Evolutionary conservation across 2,113 vertebrate species (phyloP).

Genomic region (Neopipo cinnamomea): DNA sequence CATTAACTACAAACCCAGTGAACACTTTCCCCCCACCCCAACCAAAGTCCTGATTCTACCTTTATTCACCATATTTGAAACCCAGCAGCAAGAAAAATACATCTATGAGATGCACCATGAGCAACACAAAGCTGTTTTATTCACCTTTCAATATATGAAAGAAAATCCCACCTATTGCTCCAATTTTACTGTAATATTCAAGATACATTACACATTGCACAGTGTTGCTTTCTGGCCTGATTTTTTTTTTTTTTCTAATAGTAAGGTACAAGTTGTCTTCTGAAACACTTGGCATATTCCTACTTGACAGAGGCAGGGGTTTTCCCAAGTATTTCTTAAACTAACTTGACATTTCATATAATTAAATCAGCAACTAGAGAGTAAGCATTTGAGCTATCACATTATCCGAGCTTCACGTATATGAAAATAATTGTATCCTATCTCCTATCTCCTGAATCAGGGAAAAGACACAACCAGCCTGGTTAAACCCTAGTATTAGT

Average conservation of each 20-base stretch:
- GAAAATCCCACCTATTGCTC: not conserved
- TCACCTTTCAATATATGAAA: not conserved
- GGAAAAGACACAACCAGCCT: slow-evolving; percentile 13
- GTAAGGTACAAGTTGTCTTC: not conserved
- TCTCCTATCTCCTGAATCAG: not conserved
- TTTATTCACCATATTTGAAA: not conserved
- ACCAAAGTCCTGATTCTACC: not conserved
- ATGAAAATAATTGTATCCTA: slow-evolving; percentile 38
- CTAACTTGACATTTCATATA: slow-evolving; percentile 55
- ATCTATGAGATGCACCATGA: not conserved
- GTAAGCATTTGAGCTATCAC: slow-evolving; percentile 40
- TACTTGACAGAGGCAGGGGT: slow-evolving; percentile 17
- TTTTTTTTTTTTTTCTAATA: not conserved
- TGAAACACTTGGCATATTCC: not conserved
- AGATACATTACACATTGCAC: rapidly evolving
- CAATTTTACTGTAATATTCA: not conserved
- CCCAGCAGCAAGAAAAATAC: not conserved
- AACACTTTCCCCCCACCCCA: rapidly evolving
- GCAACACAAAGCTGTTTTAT: not conserved
- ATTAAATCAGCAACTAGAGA: slow-evolving; percentile 47
- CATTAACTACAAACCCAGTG: not conserved
- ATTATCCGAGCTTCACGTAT: not conserved
- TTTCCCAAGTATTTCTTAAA: slow-evolving; percentile 39
- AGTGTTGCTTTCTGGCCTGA: not conserved
- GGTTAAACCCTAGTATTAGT: slow-evolving; percentile 24